These are phyloP conservation scores for Euwallacea similis DNA, from an alignment of 1,140 invertebrate species.

Conservation along the genomic window DNA sequence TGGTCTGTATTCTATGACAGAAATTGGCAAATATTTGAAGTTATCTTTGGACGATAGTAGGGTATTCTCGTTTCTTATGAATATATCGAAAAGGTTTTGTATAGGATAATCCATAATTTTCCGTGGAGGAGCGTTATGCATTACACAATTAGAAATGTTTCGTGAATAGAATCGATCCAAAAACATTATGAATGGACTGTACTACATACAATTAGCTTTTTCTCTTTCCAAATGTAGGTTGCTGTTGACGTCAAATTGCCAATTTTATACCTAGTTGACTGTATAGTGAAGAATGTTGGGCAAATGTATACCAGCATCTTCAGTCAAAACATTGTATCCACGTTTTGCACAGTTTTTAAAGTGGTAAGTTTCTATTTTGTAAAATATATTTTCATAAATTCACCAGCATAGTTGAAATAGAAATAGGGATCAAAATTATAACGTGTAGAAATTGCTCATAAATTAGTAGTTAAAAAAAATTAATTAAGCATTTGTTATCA, in stretches of 20 bases:
- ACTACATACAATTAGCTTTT: slow-evolving; percentile 26
- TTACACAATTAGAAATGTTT: too few relatives aligned
- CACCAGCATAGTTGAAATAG: background rate
- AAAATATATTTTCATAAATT: background rate
- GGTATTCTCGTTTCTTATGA: too few relatives aligned
- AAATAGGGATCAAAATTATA: background rate
- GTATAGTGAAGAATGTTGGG: slow-evolving; percentile 96
- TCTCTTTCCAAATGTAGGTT: slow-evolving; percentile 65
- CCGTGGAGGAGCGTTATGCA: too few relatives aligned
- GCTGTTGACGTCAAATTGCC: slow-evolving; percentile 86
- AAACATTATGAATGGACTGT: too few relatives aligned
- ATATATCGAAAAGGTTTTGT: too few relatives aligned
- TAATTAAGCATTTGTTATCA: background rate
- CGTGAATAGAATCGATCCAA: too few relatives aligned
- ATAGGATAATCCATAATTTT: too few relatives aligned
- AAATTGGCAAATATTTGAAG: too few relatives aligned
- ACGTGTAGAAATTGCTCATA: background rate
- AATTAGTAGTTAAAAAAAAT: background rate
- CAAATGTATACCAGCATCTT: slow-evolving; percentile 84
- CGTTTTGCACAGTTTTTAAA: slow-evolving; percentile 86
- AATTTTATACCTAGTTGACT: slow-evolving; percentile 96
- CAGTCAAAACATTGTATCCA: slow-evolving; percentile 81
- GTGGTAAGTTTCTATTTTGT: slow-evolving; percentile 68
- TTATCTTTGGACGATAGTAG: too few relatives aligned
- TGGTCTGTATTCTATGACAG: too few relatives aligned